Percentiles rank a stretch among this genome's conserved stretches.
Evolutionary conservation across 2,797 vertebrate species (phyloP).

Genomic region (Parotocinclus haroldoi): DNA sequence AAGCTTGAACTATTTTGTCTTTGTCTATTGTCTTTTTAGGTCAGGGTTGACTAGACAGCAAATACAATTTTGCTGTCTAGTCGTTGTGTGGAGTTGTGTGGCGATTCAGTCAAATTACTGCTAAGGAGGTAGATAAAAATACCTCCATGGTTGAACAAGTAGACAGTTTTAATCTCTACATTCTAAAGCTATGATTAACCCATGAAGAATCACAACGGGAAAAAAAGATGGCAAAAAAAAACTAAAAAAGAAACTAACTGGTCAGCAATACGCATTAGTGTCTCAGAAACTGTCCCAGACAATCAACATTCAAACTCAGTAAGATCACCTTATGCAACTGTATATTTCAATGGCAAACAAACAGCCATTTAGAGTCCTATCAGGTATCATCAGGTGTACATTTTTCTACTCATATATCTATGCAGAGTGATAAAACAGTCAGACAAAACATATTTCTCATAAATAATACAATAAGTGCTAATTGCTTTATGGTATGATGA

Average conservation of each 20-base stretch:
- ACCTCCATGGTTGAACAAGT: conserved; percentile 57
- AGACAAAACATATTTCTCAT: conserved; percentile 1
- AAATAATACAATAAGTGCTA: neutral
- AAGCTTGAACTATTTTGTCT: conserved; percentile 18
- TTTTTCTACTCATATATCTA: conserved; percentile 10
- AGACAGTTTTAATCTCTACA: conserved; percentile 68
- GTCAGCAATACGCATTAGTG: no score
- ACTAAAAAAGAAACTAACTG: no score
- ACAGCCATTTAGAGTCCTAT: conserved; percentile 3
- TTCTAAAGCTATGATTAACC: conserved; percentile 58
- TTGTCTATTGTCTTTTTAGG: conserved; percentile 37
- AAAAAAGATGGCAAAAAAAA: no score
- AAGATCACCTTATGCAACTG: neutral
- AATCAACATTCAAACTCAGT: neutral
- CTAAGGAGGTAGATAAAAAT: conserved; percentile 53
- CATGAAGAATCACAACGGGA: conserved; percentile 66
- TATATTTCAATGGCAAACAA: neutral
- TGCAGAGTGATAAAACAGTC: conserved; percentile 14
- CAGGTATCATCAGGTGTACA: conserved; percentile 10
- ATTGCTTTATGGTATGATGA: neutral
- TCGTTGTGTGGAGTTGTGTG: no score
- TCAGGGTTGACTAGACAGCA: conserved; percentile 37
- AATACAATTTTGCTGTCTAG: no score
- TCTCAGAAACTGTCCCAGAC: conserved; percentile 10
- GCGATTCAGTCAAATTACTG: conserved; percentile 25